These are phyloP conservation scores for Luperina testacea DNA, from an alignment of 2,888 invertebrate genomes.

Conservation along the genomic window DNA sequence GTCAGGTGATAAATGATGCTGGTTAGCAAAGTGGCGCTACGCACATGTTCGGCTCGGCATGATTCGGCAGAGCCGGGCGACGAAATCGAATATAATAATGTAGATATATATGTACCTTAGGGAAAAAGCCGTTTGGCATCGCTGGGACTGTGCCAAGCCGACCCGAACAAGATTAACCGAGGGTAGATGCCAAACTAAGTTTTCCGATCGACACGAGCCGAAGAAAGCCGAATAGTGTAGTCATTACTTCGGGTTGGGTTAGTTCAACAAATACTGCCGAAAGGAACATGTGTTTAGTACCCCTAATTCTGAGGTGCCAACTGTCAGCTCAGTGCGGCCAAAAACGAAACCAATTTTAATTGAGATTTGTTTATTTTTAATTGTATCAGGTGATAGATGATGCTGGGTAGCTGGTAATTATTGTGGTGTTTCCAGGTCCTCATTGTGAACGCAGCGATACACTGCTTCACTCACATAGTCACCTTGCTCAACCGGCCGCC, in stretches of 20 bases:
- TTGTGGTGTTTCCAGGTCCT: conserved; percentile 72
- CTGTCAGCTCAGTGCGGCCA: not conserved
- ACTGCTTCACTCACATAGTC: conserved; percentile 78
- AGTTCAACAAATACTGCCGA: not conserved
- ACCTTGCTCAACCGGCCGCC: conserved; percentile 69
- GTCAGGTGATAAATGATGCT: not conserved
- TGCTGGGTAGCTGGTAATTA: not conserved
- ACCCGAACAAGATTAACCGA: not conserved
- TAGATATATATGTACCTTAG: not conserved
- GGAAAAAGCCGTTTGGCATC: not conserved
- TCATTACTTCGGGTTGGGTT: not conserved
- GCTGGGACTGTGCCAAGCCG: no score
- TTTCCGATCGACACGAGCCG: not conserved
- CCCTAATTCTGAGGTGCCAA: not conserved
- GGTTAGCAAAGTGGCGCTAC: not conserved
- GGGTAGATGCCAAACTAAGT: not conserved
- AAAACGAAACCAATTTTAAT: not conserved
- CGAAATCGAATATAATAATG: no score
- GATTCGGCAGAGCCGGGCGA: not conserved
- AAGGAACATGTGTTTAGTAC: not conserved
- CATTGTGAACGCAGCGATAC: conserved; percentile 75
- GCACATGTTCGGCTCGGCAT: not conserved
- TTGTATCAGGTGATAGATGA: not conserved
- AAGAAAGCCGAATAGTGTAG: not conserved
- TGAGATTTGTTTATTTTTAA: not conserved